These are phyloP conservation scores for Rhinatrema bivittatum DNA, from an alignment of 2,797 vertebrate genomes.

Conservation along the genomic window DNA sequence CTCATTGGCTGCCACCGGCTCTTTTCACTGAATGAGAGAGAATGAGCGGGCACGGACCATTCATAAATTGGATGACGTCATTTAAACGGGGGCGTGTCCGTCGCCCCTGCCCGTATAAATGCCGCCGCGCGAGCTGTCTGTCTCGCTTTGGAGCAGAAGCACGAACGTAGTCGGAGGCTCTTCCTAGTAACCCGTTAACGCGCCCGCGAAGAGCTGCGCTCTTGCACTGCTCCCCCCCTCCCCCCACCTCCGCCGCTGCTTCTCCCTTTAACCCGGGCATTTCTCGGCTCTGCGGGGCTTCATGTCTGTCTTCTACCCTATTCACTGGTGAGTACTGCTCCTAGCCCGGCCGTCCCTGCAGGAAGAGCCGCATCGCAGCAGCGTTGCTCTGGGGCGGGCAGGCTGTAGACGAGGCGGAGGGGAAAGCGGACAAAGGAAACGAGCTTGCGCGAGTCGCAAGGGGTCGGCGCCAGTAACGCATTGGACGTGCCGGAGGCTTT, in stretches of 20 bases:
- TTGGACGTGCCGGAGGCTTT: no score
- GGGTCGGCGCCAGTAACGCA: no score
- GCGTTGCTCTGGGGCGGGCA: background rate
- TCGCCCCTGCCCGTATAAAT: constrained; percentile 30
- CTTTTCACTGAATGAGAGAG: no score
- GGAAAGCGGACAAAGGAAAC: no score
- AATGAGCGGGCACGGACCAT: constrained; percentile 35
- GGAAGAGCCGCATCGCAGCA: background rate
- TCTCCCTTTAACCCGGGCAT: constrained; percentile 24
- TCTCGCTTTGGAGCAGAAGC: constrained; percentile 22
- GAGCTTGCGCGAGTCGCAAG: no score
- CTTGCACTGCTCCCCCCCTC: no score
- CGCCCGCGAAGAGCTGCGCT: background rate
- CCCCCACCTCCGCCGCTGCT: no score
- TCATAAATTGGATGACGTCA: constrained; percentile 65
- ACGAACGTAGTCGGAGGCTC: constrained; percentile 7
- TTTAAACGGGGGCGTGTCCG: constrained; percentile 14
- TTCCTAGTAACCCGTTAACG: no score
- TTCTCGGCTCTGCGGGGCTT: constrained; percentile 50
- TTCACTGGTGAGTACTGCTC: constrained; percentile 60
- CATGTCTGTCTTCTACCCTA: constrained; percentile 66
- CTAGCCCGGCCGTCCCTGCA: background rate
- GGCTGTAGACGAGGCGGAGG: no score
- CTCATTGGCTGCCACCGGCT: no score
- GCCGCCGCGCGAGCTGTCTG: constrained; percentile 10